Conservation (phyloP, 2,888 invertebrate species). For the Kryphioiulus occultus region DNA sequence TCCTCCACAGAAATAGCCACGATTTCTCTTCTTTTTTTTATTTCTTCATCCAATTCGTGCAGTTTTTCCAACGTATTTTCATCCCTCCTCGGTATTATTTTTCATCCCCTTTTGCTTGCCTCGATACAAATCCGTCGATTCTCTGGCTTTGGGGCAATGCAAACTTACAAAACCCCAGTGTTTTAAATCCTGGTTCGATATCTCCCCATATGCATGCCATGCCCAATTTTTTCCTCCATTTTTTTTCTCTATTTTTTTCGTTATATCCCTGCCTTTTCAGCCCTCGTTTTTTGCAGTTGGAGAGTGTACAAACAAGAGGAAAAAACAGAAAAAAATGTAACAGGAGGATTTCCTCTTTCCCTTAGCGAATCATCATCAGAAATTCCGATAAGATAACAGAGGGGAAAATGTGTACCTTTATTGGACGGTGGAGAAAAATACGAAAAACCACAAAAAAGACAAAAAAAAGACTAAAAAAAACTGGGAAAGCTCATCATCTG, state of each 20-base stretch:
- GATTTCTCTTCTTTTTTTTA: background rate
- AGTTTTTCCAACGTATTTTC: background rate
- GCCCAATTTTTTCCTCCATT: background rate
- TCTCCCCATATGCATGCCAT: background rate
- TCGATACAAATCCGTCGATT: background rate
- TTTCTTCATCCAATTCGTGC: background rate
- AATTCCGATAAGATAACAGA: slow-evolving; percentile 3
- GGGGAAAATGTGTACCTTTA: background rate
- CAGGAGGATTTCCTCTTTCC: background rate
- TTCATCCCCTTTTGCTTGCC: background rate
- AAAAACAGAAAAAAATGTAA: background rate
- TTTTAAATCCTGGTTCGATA: slow-evolving; percentile 18
- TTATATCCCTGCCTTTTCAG: background rate
- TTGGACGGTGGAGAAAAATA: slow-evolving; percentile 3
- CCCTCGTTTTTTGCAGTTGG: background rate
- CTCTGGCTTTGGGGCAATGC: slow-evolving; percentile 11
- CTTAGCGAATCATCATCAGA: slow-evolving; percentile 6
- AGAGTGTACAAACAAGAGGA: background rate
- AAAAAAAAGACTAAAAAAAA: too few species aligned
- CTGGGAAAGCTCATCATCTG: background rate
- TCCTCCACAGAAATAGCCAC: background rate
- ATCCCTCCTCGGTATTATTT: background rate
- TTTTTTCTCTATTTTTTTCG: background rate
- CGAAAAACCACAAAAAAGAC: background rate
- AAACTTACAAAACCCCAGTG: slow-evolving; percentile 3